These are phyloP conservation scores for Diabrotica undecimpunctata DNA, from an alignment of 1,140 invertebrate genomes.

Conservation along the genomic window DNA sequence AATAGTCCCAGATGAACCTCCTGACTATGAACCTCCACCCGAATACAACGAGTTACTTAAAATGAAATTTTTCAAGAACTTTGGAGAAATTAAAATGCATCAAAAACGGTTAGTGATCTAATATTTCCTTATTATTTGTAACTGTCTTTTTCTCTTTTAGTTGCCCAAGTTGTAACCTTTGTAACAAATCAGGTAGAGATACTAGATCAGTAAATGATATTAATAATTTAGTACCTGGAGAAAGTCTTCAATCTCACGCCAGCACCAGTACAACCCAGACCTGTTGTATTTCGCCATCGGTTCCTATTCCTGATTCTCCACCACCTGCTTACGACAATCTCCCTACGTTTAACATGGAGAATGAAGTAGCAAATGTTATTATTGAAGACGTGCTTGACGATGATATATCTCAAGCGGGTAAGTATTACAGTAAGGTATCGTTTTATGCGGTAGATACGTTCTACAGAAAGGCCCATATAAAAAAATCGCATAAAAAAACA, in stretches of 20 bases:
- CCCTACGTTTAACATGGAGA: conserved; percentile 1
- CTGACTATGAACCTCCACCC: conserved; percentile 66
- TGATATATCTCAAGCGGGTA: background rate
- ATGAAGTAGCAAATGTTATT: background rate
- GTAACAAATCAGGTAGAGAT: background rate
- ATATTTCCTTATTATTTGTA: background rate
- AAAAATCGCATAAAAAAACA: too few species aligned
- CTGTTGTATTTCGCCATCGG: background rate
- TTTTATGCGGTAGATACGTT: too few species aligned
- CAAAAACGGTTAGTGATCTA: conserved; percentile 5
- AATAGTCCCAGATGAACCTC: conserved; percentile 59
- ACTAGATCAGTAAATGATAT: background rate
- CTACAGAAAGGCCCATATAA: too few species aligned
- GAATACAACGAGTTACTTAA: conserved; percentile 69
- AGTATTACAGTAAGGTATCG: background rate
- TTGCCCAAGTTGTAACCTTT: background rate
- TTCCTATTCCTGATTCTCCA: conserved; percentile 29
- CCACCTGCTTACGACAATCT: conserved; percentile 29
- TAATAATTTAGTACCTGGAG: background rate
- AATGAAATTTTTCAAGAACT: conserved; percentile 23
- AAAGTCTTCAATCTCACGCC: background rate
- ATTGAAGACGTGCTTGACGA: background rate
- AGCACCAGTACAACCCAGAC: background rate
- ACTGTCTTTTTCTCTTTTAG: background rate
- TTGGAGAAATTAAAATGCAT: background rate